Evolutionary conservation across 2,888 invertebrate genomes (phyloP).

Genomic region (Microchrysa polita): DNA sequence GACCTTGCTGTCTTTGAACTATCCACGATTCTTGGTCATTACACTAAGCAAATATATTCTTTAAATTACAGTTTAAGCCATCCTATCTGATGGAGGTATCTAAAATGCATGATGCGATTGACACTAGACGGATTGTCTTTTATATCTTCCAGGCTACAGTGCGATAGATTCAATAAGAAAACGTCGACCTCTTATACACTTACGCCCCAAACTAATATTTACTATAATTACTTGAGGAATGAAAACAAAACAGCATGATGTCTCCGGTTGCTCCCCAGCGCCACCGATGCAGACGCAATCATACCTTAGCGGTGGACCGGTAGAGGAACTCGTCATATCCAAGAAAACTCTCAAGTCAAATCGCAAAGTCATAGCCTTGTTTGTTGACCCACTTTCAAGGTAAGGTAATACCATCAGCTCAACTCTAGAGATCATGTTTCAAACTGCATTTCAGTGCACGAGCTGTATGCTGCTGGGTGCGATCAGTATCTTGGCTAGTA

Average conservation of each 20-base stretch:
- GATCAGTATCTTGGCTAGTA: slow-evolving; percentile 10
- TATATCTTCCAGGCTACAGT: neutral
- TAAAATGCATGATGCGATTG: neutral
- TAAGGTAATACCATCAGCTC: slow-evolving; percentile 32
- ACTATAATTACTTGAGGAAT: slow-evolving; percentile 37
- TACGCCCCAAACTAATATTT: slow-evolving; percentile 35
- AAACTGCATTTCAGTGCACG: neutral
- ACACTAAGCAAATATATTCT: neutral
- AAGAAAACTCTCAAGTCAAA: slow-evolving; percentile 41
- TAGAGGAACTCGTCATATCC: slow-evolving; percentile 8
- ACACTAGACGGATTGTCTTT: neutral
- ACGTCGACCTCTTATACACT: slow-evolving; percentile 23
- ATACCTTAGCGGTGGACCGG: slow-evolving; percentile 8
- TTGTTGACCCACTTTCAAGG: slow-evolving; percentile 43
- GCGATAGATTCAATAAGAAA: slow-evolving; percentile 11
- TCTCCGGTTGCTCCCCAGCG: neutral
- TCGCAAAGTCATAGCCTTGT: slow-evolving; percentile 44
- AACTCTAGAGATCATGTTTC: slow-evolving; percentile 39
- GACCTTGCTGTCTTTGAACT: too few species aligned
- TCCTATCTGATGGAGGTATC: neutral
- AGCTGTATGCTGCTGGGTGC: slow-evolving; percentile 10
- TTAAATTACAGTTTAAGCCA: neutral
- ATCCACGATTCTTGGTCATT: too few species aligned
- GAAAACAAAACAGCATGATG: slow-evolving; percentile 35
- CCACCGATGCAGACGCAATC: neutral